phyloP scores from a whole-genome alignment of 2,888 invertebrate species.

The Tanypteryx hageni region DNA sequence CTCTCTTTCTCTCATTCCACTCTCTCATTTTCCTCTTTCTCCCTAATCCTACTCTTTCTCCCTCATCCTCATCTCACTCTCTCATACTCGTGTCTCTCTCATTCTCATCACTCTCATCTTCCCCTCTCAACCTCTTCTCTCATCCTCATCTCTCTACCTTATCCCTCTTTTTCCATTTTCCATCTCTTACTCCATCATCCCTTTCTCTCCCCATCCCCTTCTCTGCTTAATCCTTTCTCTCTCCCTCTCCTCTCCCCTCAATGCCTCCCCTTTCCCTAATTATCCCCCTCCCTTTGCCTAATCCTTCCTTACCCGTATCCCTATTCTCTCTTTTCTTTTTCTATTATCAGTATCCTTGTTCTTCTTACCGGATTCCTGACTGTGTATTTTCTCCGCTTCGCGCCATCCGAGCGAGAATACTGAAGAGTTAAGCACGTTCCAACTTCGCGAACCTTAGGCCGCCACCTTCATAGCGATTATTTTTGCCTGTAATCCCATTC shows the following conservation, averaged over 20 bases:
- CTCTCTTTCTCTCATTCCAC: neutral
- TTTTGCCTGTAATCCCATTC: no score
- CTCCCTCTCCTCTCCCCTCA: neutral
- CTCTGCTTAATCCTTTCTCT: no score
- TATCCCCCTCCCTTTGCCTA: neutral
- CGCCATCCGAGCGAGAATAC: no score
- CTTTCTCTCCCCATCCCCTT: neutral
- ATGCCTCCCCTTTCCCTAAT: neutral
- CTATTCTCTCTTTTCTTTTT: neutral
- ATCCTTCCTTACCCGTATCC: neutral
- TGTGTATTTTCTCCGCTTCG: no score
- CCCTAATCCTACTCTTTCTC: no score
- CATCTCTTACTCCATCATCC: neutral
- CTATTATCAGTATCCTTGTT: no score
- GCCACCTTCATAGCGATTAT: no score
- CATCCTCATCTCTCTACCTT: neutral
- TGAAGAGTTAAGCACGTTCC: no score
- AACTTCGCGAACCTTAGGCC: no score
- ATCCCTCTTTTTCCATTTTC: neutral
- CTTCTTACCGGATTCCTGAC: no score
- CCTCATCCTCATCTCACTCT: neutral
- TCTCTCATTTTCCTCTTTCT: neutral
- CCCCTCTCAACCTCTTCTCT: neutral
- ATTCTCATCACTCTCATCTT: no score
- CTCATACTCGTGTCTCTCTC: no score